Base-by-base conservation (phyloP, 2,113 vertebrate species). In the Plestiodon gilberti region DNA sequence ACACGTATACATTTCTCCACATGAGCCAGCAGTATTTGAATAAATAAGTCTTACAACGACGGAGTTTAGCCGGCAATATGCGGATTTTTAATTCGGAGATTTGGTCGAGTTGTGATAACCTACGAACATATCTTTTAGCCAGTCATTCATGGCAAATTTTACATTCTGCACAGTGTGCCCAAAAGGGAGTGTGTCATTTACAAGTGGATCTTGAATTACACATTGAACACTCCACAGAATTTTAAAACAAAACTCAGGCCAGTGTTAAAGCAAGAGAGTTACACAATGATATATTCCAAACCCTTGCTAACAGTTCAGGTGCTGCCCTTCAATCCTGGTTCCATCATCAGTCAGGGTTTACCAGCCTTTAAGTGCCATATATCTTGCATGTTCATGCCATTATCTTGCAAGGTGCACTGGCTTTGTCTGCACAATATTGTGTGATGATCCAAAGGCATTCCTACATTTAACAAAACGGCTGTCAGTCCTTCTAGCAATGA, bases 331-430 rank as follows among this genome's bases (percentile, higher is more conserved):
- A 30, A 55, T 77, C 83, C 74, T 6, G n/a, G 23, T 25, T n/a
- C 15, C n/a, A 35, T 35, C n/a, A 20, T 70, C 25, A 85, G 40
- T 55, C 40, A 67, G 43, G 2, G 11, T 90, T 90, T 87, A 87
- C 84, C 83, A 87, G 67, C 78, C 77, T 81, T 82, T 87, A 81
- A 79, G 78, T 6, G 30, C 77, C 33, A 86, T 82, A 77, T 14
- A 4, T n/a, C n/a, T n/a, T n/a, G n/a, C n/a, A n/a, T n/a, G n/a
- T n/a, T n/a, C n/a, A n/a, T n/a, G n/a, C n/a, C n/a, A n/a, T 30
- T 69, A 52, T 25, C 59, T 76, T 85, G 38, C 77, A 59, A 83
- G 84, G 28, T 89, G 30, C 57, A 76, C 15, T 89, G 81, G 90
- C 1, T 33, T 33, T 88, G 20, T 59, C n/a, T 69, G 85, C 71